Evolutionary conservation across 2,797 vertebrate genomes (phyloP).

Genomic region (Melanotaenia maccullochi): DNA sequence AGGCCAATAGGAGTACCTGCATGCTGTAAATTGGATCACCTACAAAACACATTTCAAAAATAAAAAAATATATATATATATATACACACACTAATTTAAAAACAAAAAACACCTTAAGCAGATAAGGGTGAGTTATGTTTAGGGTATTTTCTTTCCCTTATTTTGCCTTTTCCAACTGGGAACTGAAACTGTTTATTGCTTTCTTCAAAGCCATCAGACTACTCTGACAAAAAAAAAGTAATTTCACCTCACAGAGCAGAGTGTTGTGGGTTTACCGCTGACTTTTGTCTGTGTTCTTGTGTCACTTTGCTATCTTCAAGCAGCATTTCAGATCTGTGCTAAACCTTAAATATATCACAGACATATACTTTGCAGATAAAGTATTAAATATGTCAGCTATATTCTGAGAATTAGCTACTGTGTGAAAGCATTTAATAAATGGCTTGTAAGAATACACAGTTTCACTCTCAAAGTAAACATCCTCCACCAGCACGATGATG

Average conservation of each 20-base stretch:
- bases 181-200: neutral
- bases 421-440: constrained; percentile 2
- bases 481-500: constrained; percentile 10
- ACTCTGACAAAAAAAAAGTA: neutral
- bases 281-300: neutral
- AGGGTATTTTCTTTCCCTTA: neutral
- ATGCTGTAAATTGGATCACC: neutral
- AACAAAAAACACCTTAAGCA: neutral
- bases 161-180: neutral
- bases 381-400: neutral
- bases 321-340: neutral
- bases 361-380: neutral
- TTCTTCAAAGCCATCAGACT: constrained; percentile 1
- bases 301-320: neutral
- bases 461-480: constrained; percentile 31
- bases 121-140: neutral
- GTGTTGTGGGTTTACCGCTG: neutral
- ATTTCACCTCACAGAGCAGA: neutral
- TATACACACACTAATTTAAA: neutral
- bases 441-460: neutral
- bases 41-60: neutral
- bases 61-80: neutral
- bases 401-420: neutral
- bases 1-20: neutral
- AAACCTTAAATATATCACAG: neutral